Conservation (phyloP, 2,797 vertebrate species). For the Platalea minor region DNA sequence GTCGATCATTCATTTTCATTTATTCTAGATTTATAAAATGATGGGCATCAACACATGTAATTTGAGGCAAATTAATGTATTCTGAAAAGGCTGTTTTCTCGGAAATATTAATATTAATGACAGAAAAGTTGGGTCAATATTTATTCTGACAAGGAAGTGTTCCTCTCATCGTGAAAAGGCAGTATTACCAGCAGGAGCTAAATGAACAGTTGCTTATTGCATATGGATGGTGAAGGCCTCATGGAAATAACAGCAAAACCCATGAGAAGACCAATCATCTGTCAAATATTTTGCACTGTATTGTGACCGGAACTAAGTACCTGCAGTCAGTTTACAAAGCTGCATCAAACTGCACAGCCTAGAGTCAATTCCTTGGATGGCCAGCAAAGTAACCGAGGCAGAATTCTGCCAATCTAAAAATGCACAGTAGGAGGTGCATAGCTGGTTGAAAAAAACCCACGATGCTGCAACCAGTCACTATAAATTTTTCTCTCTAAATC, state of each 20-base stretch:
- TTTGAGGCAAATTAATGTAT: background rate
- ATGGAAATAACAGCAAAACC: background rate
- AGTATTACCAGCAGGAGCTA: background rate
- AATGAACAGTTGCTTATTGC: background rate
- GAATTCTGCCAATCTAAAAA: background rate
- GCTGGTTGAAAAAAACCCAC: rapidly evolving
- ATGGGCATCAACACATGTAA: background rate
- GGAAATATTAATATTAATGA: background rate
- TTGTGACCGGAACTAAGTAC: background rate
- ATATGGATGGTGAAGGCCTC: background rate
- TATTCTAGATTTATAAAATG: background rate
- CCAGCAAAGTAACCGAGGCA: background rate
- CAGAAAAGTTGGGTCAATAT: background rate
- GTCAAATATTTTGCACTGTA: background rate
- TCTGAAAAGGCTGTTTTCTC: background rate
- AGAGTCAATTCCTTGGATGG: background rate
- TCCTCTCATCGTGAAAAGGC: background rate
- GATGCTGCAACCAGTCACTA: background rate
- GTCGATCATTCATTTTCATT: background rate
- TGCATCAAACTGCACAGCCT: background rate
- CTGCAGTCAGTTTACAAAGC: background rate
- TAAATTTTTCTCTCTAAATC: background rate
- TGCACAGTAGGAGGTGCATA: background rate
- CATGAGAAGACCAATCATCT: background rate
- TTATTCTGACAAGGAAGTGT: background rate